Evolutionary conservation across 2,888 invertebrate genomes (phyloP).

Genomic region (Drosophila limbata): DNA sequence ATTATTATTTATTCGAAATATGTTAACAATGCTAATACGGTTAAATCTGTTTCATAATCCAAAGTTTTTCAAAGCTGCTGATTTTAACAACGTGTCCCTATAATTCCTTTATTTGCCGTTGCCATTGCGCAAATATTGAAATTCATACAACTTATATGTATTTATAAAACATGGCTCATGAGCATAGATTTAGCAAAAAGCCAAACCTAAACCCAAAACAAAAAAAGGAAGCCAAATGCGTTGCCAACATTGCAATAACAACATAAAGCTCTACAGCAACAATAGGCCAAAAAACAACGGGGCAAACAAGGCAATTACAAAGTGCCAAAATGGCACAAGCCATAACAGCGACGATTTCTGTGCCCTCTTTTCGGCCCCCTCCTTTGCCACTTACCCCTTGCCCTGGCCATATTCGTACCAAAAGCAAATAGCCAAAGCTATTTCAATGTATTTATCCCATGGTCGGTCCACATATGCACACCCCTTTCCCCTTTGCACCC

Average conservation of each 20-base stretch:
- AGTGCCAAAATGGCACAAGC: slow-evolving; percentile 80
- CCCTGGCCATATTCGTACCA: slow-evolving; percentile 49
- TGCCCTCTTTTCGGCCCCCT: not conserved
- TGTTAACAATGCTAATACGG: slow-evolving; percentile 1
- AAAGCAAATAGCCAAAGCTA: slow-evolving; percentile 79
- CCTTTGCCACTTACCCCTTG: slow-evolving; percentile 18
- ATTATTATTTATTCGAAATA: slow-evolving; percentile 10
- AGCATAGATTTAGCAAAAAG: slow-evolving; percentile 67
- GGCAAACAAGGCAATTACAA: slow-evolving; percentile 79
- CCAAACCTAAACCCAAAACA: slow-evolving; percentile 37
- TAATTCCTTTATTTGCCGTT: slow-evolving; percentile 59
- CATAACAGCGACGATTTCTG: slow-evolving; percentile 68
- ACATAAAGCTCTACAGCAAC: slow-evolving; percentile 45
- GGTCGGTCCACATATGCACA: slow-evolving; percentile 71
- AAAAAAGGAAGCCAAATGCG: slow-evolving; percentile 57
- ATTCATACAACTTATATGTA: slow-evolving; percentile 35
- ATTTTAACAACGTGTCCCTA: slow-evolving; percentile 22
- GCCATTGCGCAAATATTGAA: slow-evolving; percentile 66
- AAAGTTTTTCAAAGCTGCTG: not conserved
- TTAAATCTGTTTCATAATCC: slow-evolving; percentile 19
- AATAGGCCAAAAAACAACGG: slow-evolving; percentile 67
- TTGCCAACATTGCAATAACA: slow-evolving; percentile 65
- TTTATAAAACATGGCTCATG: slow-evolving; percentile 62
- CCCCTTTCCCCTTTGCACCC: not conserved
- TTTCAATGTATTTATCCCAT: slow-evolving; percentile 77